A percentile compares a stretch with the other conserved stretches of the same genome.
These are phyloP conservation scores for Pedionomus torquatus DNA, from an alignment of 2,113 vertebrate genomes.

Conservation along the genomic window DNA sequence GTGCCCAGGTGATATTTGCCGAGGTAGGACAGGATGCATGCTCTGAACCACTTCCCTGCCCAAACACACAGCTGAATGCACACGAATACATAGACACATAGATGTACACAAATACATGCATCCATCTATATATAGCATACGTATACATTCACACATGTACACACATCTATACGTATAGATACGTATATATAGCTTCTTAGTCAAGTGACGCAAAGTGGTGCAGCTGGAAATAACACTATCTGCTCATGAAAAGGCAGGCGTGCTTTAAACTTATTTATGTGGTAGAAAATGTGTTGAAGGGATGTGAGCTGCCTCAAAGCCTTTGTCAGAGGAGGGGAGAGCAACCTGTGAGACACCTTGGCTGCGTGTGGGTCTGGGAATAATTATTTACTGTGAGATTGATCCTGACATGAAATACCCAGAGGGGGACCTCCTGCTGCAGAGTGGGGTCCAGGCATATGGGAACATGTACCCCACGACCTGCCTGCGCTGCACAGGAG, in stretches of 20 bases:
- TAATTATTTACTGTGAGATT: not conserved
- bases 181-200: constrained; percentile 57
- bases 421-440: not conserved
- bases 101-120: not conserved
- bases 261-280: constrained; percentile 29
- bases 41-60: not conserved
- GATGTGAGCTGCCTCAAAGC: constrained; percentile 29
- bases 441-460: not conserved
- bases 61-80: not conserved
- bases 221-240: constrained; percentile 58
- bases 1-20: not conserved
- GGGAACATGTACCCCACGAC: not conserved
- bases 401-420: not conserved
- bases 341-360: not conserved
- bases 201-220: constrained; percentile 51
- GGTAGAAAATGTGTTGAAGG: constrained; percentile 1
- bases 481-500: not conserved
- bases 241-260: constrained; percentile 23
- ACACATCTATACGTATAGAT: not conserved
- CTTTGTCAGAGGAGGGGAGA: not conserved
- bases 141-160: not conserved
- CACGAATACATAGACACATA: not conserved
- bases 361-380: not conserved
- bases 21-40: not conserved
- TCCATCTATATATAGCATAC: not conserved